Evolutionary conservation across 1,140 invertebrate species (phyloP).

Genomic region (Stenopsyche tienmushanensis): DNA sequence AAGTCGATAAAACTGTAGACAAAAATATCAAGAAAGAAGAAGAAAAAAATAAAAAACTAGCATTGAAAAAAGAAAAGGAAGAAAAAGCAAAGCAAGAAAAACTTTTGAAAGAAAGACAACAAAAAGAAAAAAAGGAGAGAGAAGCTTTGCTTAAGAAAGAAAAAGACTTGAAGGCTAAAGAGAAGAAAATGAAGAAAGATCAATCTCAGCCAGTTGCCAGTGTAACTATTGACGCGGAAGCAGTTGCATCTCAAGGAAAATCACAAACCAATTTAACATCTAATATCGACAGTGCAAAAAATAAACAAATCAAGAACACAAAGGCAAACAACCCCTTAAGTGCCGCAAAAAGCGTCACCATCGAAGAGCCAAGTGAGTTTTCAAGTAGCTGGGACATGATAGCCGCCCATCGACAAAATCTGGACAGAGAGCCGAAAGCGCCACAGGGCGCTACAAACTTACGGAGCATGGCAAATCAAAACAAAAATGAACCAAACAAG

Average conservation of each 20-base stretch:
- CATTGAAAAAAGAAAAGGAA: conserved; percentile 43
- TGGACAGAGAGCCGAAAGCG: conserved; percentile 36
- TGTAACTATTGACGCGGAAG: conserved; percentile 22
- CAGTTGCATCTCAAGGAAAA: conserved; percentile 18
- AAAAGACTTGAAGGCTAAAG: conserved; percentile 33
- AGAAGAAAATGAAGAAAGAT: conserved; percentile 39
- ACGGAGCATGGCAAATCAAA: conserved; percentile 30
- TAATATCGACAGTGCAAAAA: not conserved
- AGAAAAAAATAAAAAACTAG: conserved; percentile 42
- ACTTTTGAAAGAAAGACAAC: conserved; percentile 42
- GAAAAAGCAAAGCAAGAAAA: conserved; percentile 45
- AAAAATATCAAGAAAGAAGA: conserved; percentile 14
- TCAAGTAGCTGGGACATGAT: conserved; percentile 54
- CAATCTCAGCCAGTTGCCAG: conserved; percentile 37
- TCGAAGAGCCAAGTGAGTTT: conserved; percentile 19
- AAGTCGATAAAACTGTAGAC: too few relatives aligned
- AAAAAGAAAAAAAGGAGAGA: conserved; percentile 36
- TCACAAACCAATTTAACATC: not conserved
- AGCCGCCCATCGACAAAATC: conserved; percentile 49
- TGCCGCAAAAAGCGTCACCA: too few relatives aligned
- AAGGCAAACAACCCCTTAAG: not conserved
- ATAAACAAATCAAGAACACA: not conserved
- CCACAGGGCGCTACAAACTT: conserved; percentile 21
- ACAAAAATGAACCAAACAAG: conserved; percentile 3
- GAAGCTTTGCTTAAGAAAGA: conserved; percentile 22